These are phyloP conservation scores for Cromileptes altivelis DNA, from an alignment of 2,113 vertebrate genomes.

Conservation along the genomic window DNA sequence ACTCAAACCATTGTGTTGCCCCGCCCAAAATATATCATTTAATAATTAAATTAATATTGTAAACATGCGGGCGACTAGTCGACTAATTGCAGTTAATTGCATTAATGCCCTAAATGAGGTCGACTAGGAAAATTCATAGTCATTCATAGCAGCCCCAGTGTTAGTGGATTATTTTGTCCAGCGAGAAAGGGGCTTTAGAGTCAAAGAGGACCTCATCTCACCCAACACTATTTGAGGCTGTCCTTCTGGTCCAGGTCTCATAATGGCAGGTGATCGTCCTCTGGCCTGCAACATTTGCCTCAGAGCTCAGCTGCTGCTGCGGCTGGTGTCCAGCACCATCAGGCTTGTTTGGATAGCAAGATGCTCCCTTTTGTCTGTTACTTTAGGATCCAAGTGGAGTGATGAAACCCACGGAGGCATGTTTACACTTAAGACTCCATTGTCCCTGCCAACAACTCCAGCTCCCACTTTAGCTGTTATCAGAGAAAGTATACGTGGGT, in stretches of 20 bases:
- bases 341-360: neutral
- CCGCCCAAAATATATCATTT: too few species aligned
- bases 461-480: neutral
- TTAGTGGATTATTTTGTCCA: too few species aligned
- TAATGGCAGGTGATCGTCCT: neutral
- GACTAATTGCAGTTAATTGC: too few species aligned
- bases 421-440: neutral
- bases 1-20: too few species aligned
- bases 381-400: neutral
- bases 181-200: too few species aligned
- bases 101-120: too few species aligned
- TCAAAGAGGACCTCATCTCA: neutral
- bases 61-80: too few species aligned
- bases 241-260: conserved; percentile 2
- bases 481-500: neutral
- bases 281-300: conserved; percentile 1
- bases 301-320: neutral
- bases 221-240: neutral
- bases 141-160: too few species aligned
- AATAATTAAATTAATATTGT: too few species aligned
- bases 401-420: neutral
- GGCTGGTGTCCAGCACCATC: neutral
- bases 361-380: neutral
- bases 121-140: too few species aligned
- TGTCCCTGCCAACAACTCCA: neutral